phyloP scores from a whole-genome alignment of 2,113 vertebrate species.

The Acanthisitta chloris region DNA sequence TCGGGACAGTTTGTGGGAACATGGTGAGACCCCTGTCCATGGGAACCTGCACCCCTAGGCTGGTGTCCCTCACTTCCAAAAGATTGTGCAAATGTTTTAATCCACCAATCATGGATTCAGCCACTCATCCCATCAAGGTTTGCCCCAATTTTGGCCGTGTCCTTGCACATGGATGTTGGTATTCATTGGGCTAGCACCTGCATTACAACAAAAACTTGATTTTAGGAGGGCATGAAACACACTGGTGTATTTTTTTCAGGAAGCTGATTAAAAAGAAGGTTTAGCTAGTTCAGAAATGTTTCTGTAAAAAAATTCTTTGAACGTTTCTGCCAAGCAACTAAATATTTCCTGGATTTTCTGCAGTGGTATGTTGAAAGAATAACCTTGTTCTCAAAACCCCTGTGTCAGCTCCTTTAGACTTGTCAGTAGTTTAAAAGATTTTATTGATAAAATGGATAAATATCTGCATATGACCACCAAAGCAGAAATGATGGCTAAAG shows the following conservation, averaged over 20 bases:
- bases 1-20: neutral
- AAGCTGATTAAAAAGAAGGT: neutral
- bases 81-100: neutral
- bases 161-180: neutral
- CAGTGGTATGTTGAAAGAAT: neutral
- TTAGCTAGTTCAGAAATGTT: neutral
- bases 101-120: neutral
- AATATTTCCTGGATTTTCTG: neutral
- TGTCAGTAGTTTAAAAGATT: neutral
- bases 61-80: rapidly evolving
- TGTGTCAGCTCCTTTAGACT: constrained; percentile 7
- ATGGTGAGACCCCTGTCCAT: rapidly evolving
- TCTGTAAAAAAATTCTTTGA: neutral
- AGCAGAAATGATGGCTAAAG: neutral
- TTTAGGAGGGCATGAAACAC: neutral
- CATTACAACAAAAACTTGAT: rapidly evolving
- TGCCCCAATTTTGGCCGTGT: neutral
- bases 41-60: neutral
- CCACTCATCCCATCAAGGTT: neutral
- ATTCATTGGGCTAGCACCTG: neutral
- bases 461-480: neutral
- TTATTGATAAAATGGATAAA: constrained; percentile 10
- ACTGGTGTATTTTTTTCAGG: rapidly evolving
- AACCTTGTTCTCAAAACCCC: neutral
- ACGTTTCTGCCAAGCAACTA: neutral